Base-by-base conservation (phyloP, 2,113 vertebrate species). In the Gallinago jamesoni region DNA sequence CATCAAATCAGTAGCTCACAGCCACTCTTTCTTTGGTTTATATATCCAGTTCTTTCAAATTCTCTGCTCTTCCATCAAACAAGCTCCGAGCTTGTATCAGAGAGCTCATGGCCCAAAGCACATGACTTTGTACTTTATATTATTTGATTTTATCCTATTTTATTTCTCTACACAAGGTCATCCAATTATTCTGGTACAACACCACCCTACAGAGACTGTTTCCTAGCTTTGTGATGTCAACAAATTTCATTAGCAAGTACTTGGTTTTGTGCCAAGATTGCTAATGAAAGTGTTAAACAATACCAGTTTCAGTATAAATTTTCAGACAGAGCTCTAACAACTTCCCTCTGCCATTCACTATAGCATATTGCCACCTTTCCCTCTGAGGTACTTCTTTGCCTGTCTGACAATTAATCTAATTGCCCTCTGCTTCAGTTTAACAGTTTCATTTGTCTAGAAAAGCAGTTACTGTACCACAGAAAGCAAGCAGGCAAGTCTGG, bases 81-180 rank as follows among this genome's bases (percentile, higher is more conserved):
- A 72, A 79, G 33, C 60, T 64, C 39, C 57, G 35, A 80, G 75
- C 21, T 85, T 69, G 4, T 57, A 30, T 48, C 78, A 84, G 52
- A 50, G 15, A 75, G 66, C 27, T 47, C 47, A 47, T 47, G 35
- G 30, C 37, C 73, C 48, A 41, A 57, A 77, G 39, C 55, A 60
- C 21, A 23, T 0, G 4, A 69, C 59, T 41, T 73, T 45, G 56
- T 47, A 43, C 30, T 76, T 68, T 1, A 7, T 31, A 52, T 52
- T 37, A 92, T 21, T 77, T 11, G n/a, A 80, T 39, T 68, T 47
- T 41, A 84, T 84, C 31, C 31, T 50, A 53, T 83, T 88, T 83
- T 57, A 84, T 92, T 92, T 83, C 83, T 77, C 64, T 83, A 10
- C 20, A 90, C 75, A 73, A 96, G 79, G 79, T 86, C 63, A 90